phyloP scores from a whole-genome alignment of 2,888 invertebrate species.

The Sipha maydis region DNA sequence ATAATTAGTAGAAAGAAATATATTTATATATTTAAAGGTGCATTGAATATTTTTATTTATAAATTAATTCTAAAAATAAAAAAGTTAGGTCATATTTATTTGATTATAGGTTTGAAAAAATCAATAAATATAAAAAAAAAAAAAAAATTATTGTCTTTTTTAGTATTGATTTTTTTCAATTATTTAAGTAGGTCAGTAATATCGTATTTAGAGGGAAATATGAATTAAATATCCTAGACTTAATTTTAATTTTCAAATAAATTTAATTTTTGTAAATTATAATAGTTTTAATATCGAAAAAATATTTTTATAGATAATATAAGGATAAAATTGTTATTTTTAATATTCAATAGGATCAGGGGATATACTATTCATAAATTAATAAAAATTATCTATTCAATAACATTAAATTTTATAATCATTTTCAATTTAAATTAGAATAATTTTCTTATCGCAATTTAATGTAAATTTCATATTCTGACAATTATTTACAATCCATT shows the following conservation, averaged over 20 bases:
- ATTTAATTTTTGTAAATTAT: background rate
- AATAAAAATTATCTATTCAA: too few species aligned
- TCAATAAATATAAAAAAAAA: constrained; percentile 18
- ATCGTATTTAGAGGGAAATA: background rate
- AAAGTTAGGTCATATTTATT: constrained; percentile 4
- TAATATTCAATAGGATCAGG: too few species aligned
- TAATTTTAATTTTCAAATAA: background rate
- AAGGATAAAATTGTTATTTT: too few species aligned
- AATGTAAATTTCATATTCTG: too few species aligned
- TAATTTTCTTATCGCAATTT: too few species aligned
- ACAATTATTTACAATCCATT: too few species aligned
- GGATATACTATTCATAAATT: too few species aligned
- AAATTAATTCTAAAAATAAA: background rate
- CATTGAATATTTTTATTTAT: background rate
- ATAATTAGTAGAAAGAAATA: too few species aligned
- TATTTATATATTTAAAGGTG: background rate
- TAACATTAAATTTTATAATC: too few species aligned
- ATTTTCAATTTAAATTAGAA: too few species aligned
- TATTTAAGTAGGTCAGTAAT: constrained; percentile 30
- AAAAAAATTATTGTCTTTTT: background rate
- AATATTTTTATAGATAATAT: too few species aligned
- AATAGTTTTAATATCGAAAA: background rate
- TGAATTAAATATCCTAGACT: background rate
- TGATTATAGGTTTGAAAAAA: constrained; percentile 26
- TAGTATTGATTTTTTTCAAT: background rate